Conservation (phyloP, 2,797 vertebrate genomes). For the Amniataba percoides region DNA sequence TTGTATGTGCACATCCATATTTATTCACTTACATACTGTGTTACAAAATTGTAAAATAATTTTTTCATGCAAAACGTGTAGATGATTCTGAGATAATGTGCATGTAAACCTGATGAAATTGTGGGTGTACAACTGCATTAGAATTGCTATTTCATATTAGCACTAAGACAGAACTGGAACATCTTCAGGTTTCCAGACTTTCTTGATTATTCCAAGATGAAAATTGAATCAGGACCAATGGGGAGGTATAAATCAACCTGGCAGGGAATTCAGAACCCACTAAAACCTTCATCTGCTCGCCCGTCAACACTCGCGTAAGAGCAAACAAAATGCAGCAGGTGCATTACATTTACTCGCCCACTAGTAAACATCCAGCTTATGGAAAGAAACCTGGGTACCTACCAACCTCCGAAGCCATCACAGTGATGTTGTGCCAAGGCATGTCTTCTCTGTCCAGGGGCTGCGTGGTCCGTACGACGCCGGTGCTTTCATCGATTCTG, state of each 20-base stretch:
- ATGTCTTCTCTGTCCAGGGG: conserved; percentile 93
- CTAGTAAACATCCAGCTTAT: conserved; percentile 11
- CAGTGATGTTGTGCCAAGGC: conserved; percentile 96
- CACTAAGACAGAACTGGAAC: not conserved
- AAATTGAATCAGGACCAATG: not conserved
- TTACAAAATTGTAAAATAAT: not conserved
- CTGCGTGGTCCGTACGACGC: conserved; percentile 91
- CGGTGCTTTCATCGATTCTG: conserved; percentile 92
- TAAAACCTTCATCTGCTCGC: not conserved
- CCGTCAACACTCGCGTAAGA: not conserved
- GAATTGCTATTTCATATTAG: not conserved
- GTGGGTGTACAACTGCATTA: not conserved
- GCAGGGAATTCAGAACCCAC: not conserved
- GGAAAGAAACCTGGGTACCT: conserved; percentile 73
- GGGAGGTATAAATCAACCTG: not conserved
- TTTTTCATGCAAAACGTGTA: not conserved
- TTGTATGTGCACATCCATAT: not conserved
- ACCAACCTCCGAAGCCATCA: conserved; percentile 96
- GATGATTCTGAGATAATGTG: not conserved
- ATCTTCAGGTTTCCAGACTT: not conserved
- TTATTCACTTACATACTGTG: not conserved
- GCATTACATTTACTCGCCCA: not conserved
- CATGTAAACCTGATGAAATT: not conserved
- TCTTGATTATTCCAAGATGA: not conserved
- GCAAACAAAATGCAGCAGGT: conserved; percentile 12